Evolutionary conservation across 2,797 vertebrate genomes (phyloP).

Genomic region (Moxostoma hubbsi): DNA sequence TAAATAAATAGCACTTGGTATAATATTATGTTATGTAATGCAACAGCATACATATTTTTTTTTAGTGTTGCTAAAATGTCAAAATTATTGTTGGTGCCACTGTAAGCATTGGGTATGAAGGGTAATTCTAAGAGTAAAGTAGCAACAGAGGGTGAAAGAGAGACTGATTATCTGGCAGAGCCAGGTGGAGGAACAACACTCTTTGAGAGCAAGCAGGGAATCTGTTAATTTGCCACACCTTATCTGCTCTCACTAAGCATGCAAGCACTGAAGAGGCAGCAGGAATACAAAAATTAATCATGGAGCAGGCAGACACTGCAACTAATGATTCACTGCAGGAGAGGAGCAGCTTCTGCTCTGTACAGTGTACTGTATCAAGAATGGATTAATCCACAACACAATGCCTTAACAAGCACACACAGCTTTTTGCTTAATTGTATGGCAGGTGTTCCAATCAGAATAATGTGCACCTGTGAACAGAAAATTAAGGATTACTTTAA

Average conservation of each 20-base stretch:
- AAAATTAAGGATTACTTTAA: conserved; percentile 19
- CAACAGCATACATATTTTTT: too few relatives aligned
- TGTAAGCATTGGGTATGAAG: conserved; percentile 18
- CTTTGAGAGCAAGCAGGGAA: conserved; percentile 39
- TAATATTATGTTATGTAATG: too few relatives aligned
- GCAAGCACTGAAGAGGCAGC: conserved; percentile 37
- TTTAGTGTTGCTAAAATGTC: too few relatives aligned
- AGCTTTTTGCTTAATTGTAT: conserved; percentile 41
- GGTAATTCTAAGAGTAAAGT: conserved; percentile 1
- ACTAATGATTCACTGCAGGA: conserved; percentile 48
- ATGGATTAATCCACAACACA: conserved; percentile 29
- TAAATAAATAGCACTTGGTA: too few relatives aligned
- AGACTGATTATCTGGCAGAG: conserved; percentile 6
- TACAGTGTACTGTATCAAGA: conserved; percentile 28
- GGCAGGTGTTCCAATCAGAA: conserved; percentile 40
- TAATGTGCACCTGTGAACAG: conserved; percentile 25
- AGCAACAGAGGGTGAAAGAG: conserved; percentile 9
- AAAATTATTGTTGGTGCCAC: too few relatives aligned
- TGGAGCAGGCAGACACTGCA: conserved; percentile 39
- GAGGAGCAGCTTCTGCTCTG: conserved; percentile 35
- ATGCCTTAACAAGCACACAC: conserved; percentile 22
- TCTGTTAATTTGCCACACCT: conserved; percentile 48
- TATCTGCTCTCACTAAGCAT: conserved; percentile 52
- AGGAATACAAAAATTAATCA: conserved; percentile 54
- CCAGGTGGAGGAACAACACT: conserved; percentile 39